These are phyloP conservation scores for Eurosta solidaginis DNA, from an alignment of 1,140 invertebrate genomes.

Conservation along the genomic window DNA sequence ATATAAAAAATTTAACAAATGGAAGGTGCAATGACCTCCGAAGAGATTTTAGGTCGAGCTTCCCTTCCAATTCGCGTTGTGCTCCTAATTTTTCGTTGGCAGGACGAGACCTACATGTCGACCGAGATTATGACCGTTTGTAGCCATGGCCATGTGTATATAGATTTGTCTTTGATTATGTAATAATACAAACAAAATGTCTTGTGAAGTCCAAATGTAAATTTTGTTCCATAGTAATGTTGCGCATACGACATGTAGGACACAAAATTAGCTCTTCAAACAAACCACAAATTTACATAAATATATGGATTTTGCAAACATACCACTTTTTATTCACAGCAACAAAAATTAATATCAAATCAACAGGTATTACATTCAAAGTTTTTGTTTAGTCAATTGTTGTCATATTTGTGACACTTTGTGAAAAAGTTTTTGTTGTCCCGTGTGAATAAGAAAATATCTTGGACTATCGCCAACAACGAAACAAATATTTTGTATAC, in stretches of 20 bases:
- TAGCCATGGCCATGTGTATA: too few species aligned
- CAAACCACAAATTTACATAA: background rate
- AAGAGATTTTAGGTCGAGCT: too few species aligned
- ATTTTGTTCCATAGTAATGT: background rate
- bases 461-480: background rate
- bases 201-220: background rate
- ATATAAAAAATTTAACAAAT: too few species aligned
- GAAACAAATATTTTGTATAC: background rate
- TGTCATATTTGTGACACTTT: background rate
- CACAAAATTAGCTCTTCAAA: slow-evolving; percentile 6
- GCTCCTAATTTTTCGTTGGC: too few species aligned
- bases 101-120: too few species aligned
- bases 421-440: background rate
- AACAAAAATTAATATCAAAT: background rate
- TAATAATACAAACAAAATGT: too few species aligned
- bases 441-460: background rate
- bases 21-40: too few species aligned
- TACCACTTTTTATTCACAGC: background rate
- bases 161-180: too few species aligned
- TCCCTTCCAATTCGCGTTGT: too few species aligned
- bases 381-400: background rate
- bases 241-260: slow-evolving; percentile 5
- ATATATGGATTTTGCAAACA: background rate
- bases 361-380: slow-evolving; percentile 1
- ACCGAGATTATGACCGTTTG: too few species aligned